Percentiles rank a stretch among this genome's conserved stretches.
Conservation (phyloP, 2,888 invertebrate genomes). For the Gastracanthus pulcherrimus region DNA sequence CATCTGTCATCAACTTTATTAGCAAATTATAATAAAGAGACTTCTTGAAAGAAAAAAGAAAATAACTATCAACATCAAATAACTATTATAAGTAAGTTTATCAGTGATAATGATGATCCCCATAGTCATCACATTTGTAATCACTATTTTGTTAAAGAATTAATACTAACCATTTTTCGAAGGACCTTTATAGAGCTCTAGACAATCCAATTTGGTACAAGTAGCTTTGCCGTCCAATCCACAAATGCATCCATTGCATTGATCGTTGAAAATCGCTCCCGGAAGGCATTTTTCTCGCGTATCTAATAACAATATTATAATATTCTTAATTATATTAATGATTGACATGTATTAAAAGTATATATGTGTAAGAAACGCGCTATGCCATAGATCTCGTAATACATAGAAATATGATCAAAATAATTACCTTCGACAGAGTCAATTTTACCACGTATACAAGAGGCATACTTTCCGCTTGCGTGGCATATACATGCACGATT, state of each 20-base stretch:
- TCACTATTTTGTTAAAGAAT: too few species aligned
- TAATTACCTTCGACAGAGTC: neutral
- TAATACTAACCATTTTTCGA: too few species aligned
- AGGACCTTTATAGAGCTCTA: neutral
- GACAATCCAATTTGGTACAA: conserved; percentile 59
- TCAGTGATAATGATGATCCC: too few species aligned
- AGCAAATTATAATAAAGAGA: too few species aligned
- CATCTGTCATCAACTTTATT: too few species aligned
- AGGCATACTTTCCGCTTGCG: neutral
- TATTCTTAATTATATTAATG: neutral
- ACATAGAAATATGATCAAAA: neutral
- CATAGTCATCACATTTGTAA: too few species aligned
- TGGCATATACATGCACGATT: neutral
- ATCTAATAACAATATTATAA: neutral
- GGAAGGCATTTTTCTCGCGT: conserved; percentile 9
- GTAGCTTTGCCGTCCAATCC: conserved; percentile 65
- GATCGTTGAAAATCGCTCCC: conserved; percentile 66
- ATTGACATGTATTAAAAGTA: too few species aligned
- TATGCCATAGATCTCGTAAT: too few species aligned
- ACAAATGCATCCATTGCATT: conserved; percentile 81
- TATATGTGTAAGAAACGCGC: too few species aligned
- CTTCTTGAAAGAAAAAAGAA: too few species aligned
- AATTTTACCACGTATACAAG: neutral
- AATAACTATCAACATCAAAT: too few species aligned
- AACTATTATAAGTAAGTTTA: too few species aligned